Evolutionary conservation across 2,797 vertebrate genomes (phyloP), one percentile per base, ranked within the genome.

Genomic region (Pristis pectinata): DNA sequence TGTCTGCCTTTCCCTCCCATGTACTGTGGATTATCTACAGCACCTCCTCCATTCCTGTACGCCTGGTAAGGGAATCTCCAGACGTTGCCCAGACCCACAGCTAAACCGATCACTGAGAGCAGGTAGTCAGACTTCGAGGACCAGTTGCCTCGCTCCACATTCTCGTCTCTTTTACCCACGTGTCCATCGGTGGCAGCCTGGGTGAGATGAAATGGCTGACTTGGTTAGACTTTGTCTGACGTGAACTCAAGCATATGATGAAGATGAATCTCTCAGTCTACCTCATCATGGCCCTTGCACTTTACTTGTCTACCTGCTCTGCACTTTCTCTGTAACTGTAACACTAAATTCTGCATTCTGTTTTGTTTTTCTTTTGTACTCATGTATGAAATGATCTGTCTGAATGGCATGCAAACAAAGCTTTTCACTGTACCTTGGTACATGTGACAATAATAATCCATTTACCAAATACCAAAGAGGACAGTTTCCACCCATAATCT

Each of bases 51-150:
- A 49, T 97, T 98, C 95, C 97, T 96, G 96, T 97, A 98, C 95
- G 97, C 97, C 95, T 98, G 96, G 95, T 97, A 97, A 2, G 97
- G 97, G 95, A 98, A 98, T 95, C 97, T 96, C 97, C 97, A 98
- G 5, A 97, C 95, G 61, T 98, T 98, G 9, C 97, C 97, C 94
- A 98, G 95, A 7, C 97, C 97, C 77, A 98, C 97, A 0, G 97
- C 97, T 82, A 95, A 96, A 61, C 97, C 97, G 0, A 98, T 97
- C 74, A 96, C 97, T 3, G 97, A 97, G 96, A 98, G 95, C 87
- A 91, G 61, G 87, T 91, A 64, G 56, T 91, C 87, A 0, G 34
- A 37, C n/a, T 91, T 91, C 3, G 61, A 70, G n/a, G 64, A 93
- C 91, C 91, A 93, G 91, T 72, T 93, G 2, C 22, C 64, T 93